These are phyloP conservation scores for Caenorhabditis sinica DNA, from an alignment of 2,888 invertebrate genomes.

Conservation along the genomic window DNA sequence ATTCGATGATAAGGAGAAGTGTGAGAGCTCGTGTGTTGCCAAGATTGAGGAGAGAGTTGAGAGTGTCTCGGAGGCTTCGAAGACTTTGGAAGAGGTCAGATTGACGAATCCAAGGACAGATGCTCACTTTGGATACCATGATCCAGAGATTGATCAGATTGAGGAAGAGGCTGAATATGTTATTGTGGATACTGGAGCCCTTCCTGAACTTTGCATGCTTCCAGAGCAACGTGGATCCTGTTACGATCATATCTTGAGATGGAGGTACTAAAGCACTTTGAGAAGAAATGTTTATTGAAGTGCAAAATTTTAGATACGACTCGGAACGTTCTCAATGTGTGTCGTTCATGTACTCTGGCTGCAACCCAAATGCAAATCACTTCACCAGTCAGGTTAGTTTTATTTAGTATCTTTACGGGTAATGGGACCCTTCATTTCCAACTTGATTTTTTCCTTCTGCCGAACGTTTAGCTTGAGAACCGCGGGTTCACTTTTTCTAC, in stretches of 20 bases:
- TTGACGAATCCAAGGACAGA: slow-evolving; percentile 34
- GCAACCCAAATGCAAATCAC: slow-evolving; percentile 93
- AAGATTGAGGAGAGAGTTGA: slow-evolving; percentile 49
- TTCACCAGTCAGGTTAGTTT: slow-evolving; percentile 87
- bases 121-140: slow-evolving; percentile 45
- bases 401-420: slow-evolving; percentile 40
- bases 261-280: slow-evolving; percentile 65
- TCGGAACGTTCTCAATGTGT: slow-evolving; percentile 87
- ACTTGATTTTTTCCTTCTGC: slow-evolving; percentile 79
- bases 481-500: slow-evolving; percentile 59
- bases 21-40: slow-evolving; percentile 74
- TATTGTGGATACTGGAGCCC: slow-evolving; percentile 45
- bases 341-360: slow-evolving; percentile 92
- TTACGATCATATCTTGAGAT: slow-evolving; percentile 76
- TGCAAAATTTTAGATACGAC: slow-evolving; percentile 86
- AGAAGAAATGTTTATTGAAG: neutral
- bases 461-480: slow-evolving; percentile 29
- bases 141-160: slow-evolving; percentile 21
- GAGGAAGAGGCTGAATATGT: slow-evolving; percentile 42
- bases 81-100: slow-evolving; percentile 47
- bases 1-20: slow-evolving; percentile 76
- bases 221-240: slow-evolving; percentile 81
- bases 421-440: slow-evolving; percentile 20
- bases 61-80: slow-evolving; percentile 42
- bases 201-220: slow-evolving; percentile 80